Evolutionary conservation across 2,888 invertebrate genomes (phyloP), one percentile per base, ranked within the genome.

Genomic region (Drosophila mimetica): DNA sequence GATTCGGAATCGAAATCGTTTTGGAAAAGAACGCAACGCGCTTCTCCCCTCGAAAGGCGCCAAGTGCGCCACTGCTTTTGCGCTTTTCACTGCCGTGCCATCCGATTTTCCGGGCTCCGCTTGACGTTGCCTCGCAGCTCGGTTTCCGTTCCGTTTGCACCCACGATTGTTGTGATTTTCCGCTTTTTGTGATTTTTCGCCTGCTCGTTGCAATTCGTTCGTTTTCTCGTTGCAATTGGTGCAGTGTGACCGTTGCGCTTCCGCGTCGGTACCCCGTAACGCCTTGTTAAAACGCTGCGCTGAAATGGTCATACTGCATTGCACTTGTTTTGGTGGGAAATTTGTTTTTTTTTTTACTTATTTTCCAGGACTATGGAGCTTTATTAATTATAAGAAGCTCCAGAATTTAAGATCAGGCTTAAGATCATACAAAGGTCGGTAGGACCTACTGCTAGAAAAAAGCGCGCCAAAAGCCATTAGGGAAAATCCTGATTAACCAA

Each of bases 21-120:
- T 44, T 44, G 64, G 60, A 78, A 83, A 83, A 83, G 88, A 82
- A 83, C 88, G 84, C 81, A 88, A 78, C 79, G 87, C 83, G 87
- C 81, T 81, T 77, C 71, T 52, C 74, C 76, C 66, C 37, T 50
- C 30, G 11, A 46, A 83, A 77, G 79, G 86, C 84, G 83, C 77
- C 59, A 64, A 63, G 54, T 71, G 39, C 77, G 70, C 77, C 65
- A 46, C 53, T 73, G 32, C 41, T 64, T 30, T 13, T 9, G 55
- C 30, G 22, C 22, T 32, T 42, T 39, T 71, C 47, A 44, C 22
- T 42, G 30, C 22, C 34, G n/a, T 42, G 46, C 61, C 69, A 65
- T 71, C 37, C 47, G 71, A 32, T 52, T 18, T 46, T 13, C 46
- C 30, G 46, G 11, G 25, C 25, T 16, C 47, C 36, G 32, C 30